Evolutionary conservation across 2,113 vertebrate genomes (phyloP).

Genomic region (Nothocercus julius): DNA sequence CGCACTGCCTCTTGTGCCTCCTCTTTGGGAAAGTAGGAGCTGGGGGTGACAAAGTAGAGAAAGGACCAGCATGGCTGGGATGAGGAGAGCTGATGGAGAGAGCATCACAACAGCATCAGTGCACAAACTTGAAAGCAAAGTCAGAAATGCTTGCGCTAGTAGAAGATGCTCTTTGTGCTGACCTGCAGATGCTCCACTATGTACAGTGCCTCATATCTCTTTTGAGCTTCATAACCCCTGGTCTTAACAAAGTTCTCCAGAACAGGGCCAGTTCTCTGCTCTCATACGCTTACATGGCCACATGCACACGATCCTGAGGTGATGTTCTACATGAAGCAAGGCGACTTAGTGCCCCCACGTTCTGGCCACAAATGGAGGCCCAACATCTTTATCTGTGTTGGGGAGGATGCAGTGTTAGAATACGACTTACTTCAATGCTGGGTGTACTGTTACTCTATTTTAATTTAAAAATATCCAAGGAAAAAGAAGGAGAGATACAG

Average conservation of each 20-base stretch:
- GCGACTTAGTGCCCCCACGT: not conserved
- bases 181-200: not conserved
- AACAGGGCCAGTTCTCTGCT: not conserved
- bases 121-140: fast-evolving
- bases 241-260: not conserved
- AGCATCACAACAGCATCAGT: not conserved
- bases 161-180: not conserved
- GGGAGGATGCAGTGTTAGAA: not conserved
- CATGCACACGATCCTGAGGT: not conserved
- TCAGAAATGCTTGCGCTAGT: not conserved
- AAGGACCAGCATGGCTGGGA: not conserved
- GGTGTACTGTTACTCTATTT: not conserved
- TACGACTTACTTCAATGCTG: not conserved
- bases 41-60: not conserved
- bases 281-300: not conserved
- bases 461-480: not conserved
- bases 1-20: not conserved
- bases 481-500: not conserved
- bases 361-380: not conserved
- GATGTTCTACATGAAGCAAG: fast-evolving
- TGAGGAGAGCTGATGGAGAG: not conserved
- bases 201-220: not conserved
- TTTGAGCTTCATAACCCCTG: not conserved
- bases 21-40: not conserved
- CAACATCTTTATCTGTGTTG: not conserved